Percentiles rank a stretch among this genome's conserved stretches.
Conservation (phyloP, 2,113 vertebrate species). For the Phyllostomus hastatus region DNA sequence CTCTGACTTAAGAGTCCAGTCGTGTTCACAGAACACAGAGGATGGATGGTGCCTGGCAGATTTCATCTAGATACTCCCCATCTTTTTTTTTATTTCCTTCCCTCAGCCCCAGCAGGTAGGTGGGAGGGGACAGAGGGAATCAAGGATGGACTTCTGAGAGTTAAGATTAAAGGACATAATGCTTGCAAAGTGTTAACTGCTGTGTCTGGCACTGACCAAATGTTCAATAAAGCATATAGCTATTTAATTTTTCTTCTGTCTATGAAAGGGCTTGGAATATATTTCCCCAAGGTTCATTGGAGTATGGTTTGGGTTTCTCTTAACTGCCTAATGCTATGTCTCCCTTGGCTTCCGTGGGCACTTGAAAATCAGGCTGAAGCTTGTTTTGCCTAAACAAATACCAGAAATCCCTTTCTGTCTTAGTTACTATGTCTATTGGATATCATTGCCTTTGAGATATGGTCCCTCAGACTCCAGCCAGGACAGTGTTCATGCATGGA, state of each 20-base stretch:
- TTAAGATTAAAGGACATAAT: not conserved
- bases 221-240: not conserved
- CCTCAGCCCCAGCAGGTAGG: not conserved
- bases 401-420: constrained; percentile 21
- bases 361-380: constrained; percentile 19
- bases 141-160: not conserved
- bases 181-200: not conserved
- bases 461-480: constrained; percentile 12
- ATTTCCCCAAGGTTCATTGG: not conserved
- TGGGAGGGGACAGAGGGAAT: not conserved
- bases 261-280: not conserved
- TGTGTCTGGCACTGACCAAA: not conserved
- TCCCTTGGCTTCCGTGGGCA: not conserved
- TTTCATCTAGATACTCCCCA: not conserved
- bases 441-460: constrained; percentile 43
- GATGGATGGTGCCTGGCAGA: not conserved
- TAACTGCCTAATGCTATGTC: not conserved
- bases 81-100: not conserved
- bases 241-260: constrained; percentile 26
- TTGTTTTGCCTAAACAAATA: constrained; percentile 15
- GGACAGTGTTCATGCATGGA: constrained; percentile 15
- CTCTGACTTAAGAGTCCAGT: not conserved
- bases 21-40: not conserved
- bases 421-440: constrained; percentile 46
- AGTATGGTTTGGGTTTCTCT: constrained; percentile 17